Evolutionary conservation across 2,113 vertebrate genomes (phyloP), one percentile per base, ranked within the genome.

Genomic region (Balaenoptera acutorostrata): DNA sequence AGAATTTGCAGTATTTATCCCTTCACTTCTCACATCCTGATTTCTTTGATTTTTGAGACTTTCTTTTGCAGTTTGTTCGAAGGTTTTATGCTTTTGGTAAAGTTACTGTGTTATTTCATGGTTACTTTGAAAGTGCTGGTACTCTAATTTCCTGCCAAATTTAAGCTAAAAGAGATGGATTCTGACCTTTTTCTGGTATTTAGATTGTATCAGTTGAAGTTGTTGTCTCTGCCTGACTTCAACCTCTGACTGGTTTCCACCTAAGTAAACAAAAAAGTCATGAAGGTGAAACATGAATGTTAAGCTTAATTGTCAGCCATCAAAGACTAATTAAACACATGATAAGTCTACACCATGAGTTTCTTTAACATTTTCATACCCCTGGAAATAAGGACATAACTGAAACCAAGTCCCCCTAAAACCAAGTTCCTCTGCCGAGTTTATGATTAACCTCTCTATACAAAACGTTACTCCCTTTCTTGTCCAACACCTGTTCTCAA

Each of bases 171-270:
- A 95, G 78, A 95, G 44, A 96, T 69, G 59, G 90, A 97, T 97
- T 97, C 98, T 97, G 97, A 99, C 99, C 99, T 99, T 99, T 98
- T 99, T 98, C 92, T 98, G 98, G 44, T 99, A 98, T 98, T 99
- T 99, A 98, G 98, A 98, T 74, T 95, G 94, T 6, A 86, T 81
- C 15, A 97, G 95, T 11, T 98, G 97, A 72, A 66, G 21, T 11
- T 98, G 97, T 97, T 99, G 99, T 23, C 95, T 99, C 97, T 98
- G 97, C 74, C 99, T 99, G 88, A 97, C 99, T 98, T 99, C 99
- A 96, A 92, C 81, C 84, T 99, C 92, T 9, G 99, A 98, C 39
- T 94, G 89, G 21, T 31, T 82, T 68, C 99, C 99, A 96, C 99
- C 99, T 99, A 97, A 72, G 86, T 93, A 88, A 90, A 97, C 41